A percentile compares a stretch with the other conserved stretches of the same genome.
These are phyloP conservation scores for Heliocidaris erythrogramma DNA, from an alignment of 35 echinoderm and acorn worm species.

Conservation along the genomic window DNA sequence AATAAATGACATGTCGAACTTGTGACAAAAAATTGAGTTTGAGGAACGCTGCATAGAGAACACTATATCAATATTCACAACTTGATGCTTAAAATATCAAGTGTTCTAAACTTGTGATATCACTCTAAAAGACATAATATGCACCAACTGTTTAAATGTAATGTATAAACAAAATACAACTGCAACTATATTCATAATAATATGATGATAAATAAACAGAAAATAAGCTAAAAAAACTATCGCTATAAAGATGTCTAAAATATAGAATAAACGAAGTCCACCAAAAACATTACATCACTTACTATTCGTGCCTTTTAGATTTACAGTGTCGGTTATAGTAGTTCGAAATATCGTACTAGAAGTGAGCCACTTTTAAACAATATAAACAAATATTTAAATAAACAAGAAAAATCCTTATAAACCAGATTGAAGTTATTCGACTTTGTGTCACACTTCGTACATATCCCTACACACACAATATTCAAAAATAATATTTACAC, in stretches of 20 bases:
- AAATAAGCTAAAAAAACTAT: background rate
- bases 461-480: background rate
- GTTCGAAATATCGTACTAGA: background rate
- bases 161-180: too few relatives aligned
- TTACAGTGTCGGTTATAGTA: too few relatives aligned
- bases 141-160: too few relatives aligned
- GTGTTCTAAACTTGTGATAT: too few relatives aligned
- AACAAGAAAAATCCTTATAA: background rate
- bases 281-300: too few relatives aligned
- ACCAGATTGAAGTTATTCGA: background rate
- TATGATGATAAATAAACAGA: background rate
- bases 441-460: background rate
- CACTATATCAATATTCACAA: too few relatives aligned
- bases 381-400: background rate
- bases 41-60: too few relatives aligned
- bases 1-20: background rate
- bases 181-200: too few relatives aligned
- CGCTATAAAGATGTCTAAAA: background rate
- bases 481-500: slow-evolving; percentile 6
- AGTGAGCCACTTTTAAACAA: background rate
- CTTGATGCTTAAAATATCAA: too few relatives aligned
- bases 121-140: too few relatives aligned
- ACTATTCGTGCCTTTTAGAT: too few relatives aligned
- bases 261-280: background rate
- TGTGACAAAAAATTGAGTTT: too few relatives aligned